Percentiles rank a stretch among this genome's conserved stretches.
Evolutionary conservation across 2,113 vertebrate species (phyloP).

Genomic region (Nyctibius bracteatus): DNA sequence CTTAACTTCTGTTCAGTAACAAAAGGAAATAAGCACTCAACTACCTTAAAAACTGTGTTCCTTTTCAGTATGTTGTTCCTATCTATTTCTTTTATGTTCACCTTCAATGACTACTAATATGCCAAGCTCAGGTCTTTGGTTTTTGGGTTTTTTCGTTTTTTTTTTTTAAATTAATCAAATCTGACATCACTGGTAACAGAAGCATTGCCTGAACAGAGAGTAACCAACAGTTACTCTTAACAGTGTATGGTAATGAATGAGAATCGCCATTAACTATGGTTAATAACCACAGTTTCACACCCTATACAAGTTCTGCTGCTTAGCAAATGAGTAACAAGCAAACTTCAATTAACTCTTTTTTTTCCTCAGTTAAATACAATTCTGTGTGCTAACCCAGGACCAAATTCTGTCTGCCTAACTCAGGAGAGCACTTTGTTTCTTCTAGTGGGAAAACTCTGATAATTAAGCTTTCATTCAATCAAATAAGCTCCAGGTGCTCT

Average conservation of each 20-base stretch:
- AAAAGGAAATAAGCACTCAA: background rate
- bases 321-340: background rate
- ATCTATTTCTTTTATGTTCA: background rate
- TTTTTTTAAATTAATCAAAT: background rate
- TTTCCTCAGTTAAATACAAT: background rate
- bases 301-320: background rate
- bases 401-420: background rate
- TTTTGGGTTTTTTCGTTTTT: background rate
- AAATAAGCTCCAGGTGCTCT: background rate
- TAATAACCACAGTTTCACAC: constrained; percentile 1
- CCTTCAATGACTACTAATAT: background rate
- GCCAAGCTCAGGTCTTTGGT: background rate
- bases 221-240: background rate
- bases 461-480: background rate
- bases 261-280: background rate
- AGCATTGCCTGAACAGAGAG: background rate
- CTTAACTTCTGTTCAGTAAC: background rate
- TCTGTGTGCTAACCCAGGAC: background rate
- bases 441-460: background rate
- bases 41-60: background rate
- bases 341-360: background rate
- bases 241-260: background rate
- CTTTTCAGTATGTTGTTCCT: background rate
- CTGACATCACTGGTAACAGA: background rate
- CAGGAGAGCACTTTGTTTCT: background rate